These are phyloP conservation scores for Caenorhabditis inopinata DNA, from an alignment of 1,140 invertebrate genomes.

Conservation along the genomic window DNA sequence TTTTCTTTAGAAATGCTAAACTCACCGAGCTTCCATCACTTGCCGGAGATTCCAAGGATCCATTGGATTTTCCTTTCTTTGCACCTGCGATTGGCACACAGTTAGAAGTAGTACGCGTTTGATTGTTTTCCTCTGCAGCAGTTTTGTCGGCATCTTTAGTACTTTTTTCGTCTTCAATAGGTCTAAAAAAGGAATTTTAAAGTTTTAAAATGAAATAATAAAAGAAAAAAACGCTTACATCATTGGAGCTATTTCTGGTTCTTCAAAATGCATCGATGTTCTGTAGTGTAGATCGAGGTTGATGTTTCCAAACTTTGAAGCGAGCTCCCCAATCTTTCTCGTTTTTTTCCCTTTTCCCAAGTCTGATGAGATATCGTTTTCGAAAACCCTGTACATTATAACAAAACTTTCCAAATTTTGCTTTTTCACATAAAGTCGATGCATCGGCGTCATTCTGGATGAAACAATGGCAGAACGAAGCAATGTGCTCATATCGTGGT, in stretches of 20 bases:
- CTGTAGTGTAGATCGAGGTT: not conserved
- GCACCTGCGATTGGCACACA: not conserved
- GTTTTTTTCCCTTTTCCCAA: slow-evolving; percentile 17
- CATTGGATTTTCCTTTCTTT: slow-evolving; percentile 8
- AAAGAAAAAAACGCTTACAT: not conserved
- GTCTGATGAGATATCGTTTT: slow-evolving; percentile 4
- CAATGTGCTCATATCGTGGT: slow-evolving; percentile 11
- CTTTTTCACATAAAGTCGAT: slow-evolving; percentile 1
- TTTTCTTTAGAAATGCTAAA: too few species aligned
- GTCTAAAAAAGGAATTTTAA: not conserved
- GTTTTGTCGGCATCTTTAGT: not conserved
- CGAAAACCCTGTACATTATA: slow-evolving; percentile 2
- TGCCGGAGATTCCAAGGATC: not conserved
- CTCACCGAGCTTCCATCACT: not conserved
- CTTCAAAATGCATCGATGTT: slow-evolving; percentile 10
- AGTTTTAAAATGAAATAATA: too few species aligned
- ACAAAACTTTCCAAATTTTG: not conserved
- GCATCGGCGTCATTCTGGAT: slow-evolving; percentile 5
- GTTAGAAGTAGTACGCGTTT: not conserved
- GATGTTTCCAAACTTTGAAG: slow-evolving; percentile 10
- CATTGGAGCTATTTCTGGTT: not conserved
- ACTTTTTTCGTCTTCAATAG: not conserved
- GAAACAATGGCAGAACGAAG: not conserved
- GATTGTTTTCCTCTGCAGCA: not conserved
- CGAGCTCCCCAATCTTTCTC: not conserved